Evolutionary conservation across 2,888 invertebrate genomes (phyloP).

Genomic region (Trypoxylon attenuatum): DNA sequence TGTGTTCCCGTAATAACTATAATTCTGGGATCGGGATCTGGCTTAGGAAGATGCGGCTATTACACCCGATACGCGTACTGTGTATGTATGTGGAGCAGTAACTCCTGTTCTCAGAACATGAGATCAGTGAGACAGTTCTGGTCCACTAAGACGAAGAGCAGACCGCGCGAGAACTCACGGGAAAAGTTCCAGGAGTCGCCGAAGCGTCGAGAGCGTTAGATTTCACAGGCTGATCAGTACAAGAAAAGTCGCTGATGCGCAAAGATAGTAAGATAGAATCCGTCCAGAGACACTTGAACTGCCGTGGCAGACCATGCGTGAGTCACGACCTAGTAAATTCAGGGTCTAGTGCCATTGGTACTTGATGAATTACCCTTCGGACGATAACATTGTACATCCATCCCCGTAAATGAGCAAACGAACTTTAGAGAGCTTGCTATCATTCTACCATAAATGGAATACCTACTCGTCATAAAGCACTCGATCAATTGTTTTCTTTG

Average conservation of each 20-base stretch:
- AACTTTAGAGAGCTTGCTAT: no score
- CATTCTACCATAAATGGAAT: no score
- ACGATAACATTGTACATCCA: no score
- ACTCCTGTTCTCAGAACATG: slow-evolving; percentile 57
- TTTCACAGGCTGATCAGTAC: slow-evolving; percentile 64
- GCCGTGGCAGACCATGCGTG: slow-evolving; percentile 47
- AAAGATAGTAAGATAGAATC: slow-evolving; percentile 56
- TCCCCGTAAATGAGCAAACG: no score
- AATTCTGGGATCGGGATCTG: not conserved
- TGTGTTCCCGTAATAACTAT: not conserved
- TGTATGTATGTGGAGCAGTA: slow-evolving; percentile 3
- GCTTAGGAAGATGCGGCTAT: not conserved
- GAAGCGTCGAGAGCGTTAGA: slow-evolving; percentile 61
- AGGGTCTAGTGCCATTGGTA: slow-evolving; percentile 1
- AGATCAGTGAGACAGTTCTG: slow-evolving; percentile 70
- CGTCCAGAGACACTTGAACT: slow-evolving; percentile 39
- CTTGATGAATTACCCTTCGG: no score
- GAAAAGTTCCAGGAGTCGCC: slow-evolving; percentile 49
- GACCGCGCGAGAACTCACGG: slow-evolving; percentile 25
- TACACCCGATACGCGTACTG: slow-evolving; percentile 8
- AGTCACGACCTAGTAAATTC: slow-evolving; percentile 30
- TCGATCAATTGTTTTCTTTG: no score
- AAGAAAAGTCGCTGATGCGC: slow-evolving; percentile 44
- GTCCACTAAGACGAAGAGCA: slow-evolving; percentile 57
- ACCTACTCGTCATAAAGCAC: no score